These are phyloP conservation scores for Ibidorhyncha struthersii DNA, from an alignment of 2,113 vertebrate species.

Conservation along the genomic window DNA sequence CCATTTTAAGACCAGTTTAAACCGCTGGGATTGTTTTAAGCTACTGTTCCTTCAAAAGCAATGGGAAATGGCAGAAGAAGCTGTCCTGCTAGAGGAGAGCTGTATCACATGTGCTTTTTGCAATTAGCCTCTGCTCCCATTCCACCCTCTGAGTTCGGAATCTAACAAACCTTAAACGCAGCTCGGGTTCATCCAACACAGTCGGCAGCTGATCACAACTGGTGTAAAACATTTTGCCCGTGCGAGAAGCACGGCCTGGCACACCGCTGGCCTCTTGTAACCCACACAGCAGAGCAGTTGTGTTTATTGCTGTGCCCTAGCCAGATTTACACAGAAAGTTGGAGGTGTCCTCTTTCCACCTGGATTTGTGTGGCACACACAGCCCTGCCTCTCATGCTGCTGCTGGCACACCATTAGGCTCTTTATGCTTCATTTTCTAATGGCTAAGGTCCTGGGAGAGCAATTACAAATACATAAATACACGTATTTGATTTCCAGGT, in stretches of 20 bases:
- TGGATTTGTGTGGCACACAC: not conserved
- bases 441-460: not conserved
- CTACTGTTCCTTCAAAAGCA: not conserved
- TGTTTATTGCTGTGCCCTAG: not conserved
- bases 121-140: not conserved
- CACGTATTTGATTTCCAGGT: not conserved
- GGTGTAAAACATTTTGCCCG: not conserved
- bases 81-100: not conserved
- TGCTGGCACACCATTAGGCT: not conserved
- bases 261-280: not conserved
- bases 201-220: not conserved
- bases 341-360: not conserved
- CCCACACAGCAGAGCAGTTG: not conserved
- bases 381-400: not conserved
- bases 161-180: not conserved
- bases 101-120: not conserved
- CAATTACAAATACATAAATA: not conserved
- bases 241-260: accelerated
- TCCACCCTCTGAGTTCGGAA: not conserved
- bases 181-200: not conserved
- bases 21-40: not conserved
- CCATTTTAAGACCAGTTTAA: not conserved
- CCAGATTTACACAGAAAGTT: not conserved
- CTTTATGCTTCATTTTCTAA: not conserved
- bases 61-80: not conserved